phyloP scores from a whole-genome alignment of 2,888 invertebrate genomes.

The Oegoconia quadripuncta region DNA sequence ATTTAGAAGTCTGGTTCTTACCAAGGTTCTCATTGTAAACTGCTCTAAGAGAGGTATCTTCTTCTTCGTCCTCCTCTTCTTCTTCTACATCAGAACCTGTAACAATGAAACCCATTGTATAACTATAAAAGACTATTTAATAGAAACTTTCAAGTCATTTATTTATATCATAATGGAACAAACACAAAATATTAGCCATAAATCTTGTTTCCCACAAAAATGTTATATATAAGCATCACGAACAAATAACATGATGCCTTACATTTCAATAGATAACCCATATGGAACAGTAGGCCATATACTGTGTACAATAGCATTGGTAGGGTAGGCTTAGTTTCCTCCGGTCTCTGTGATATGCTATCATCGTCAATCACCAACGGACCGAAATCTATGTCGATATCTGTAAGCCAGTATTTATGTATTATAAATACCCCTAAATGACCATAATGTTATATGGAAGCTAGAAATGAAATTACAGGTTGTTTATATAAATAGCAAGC shows the following conservation, averaged over 20 bases:
- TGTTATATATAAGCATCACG: conserved; percentile 31
- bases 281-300: conserved; percentile 73
- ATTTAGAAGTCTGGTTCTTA: too few species aligned
- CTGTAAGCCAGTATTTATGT: conserved; percentile 54
- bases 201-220: too few species aligned
- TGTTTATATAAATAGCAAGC: too few species aligned
- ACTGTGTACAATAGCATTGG: conserved; percentile 71
- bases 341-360: conserved; percentile 43
- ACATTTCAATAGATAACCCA: conserved; percentile 71
- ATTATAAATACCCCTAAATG: background rate
- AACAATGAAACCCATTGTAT: too few species aligned
- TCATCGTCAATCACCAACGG: conserved; percentile 61
- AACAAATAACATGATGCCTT: too few species aligned
- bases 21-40: conserved; percentile 83
- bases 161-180: background rate
- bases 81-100: conserved; percentile 76
- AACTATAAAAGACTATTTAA: too few species aligned
- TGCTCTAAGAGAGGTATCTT: conserved; percentile 83
- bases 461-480: background rate
- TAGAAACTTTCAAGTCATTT: background rate
- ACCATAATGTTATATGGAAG: background rate
- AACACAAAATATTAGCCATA: background rate
- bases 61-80: conserved; percentile 81
- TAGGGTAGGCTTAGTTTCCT: conserved; percentile 54
- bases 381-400: conserved; percentile 69